Evolutionary conservation across 2,888 invertebrate species (phyloP).

Genomic region (Acrocera orbiculus): DNA sequence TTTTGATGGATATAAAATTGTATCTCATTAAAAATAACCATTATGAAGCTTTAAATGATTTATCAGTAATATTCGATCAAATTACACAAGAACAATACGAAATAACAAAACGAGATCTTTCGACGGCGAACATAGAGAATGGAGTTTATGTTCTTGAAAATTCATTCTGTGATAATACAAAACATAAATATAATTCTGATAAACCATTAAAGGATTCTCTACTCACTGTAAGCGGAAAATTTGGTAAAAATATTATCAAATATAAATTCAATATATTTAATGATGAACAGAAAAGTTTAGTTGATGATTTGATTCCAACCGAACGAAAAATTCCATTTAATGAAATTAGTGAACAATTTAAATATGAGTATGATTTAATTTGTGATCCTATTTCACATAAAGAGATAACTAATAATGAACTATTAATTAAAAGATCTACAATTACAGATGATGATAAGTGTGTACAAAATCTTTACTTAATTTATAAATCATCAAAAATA

Average conservation of each 20-base stretch:
- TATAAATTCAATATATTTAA: conserved; percentile 31
- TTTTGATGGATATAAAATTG: conserved; percentile 25
- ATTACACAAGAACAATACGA: conserved; percentile 25
- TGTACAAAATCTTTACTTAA: conserved; percentile 28
- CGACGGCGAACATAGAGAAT: conserved; percentile 12
- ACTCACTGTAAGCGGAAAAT: conserved; percentile 30
- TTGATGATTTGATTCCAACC: conserved; percentile 23
- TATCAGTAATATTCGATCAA: conserved; percentile 31
- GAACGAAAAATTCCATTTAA: conserved; percentile 6
- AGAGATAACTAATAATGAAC: no score
- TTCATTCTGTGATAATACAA: conserved; percentile 29
- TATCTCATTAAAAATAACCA: conserved; percentile 26
- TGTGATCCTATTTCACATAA: no score
- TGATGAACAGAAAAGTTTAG: conserved; percentile 26
- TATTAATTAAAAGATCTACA: not conserved
- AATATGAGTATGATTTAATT: no score
- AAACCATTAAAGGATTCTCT: conserved; percentile 26
- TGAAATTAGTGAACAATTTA: conserved; percentile 9
- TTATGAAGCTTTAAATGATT: conserved; percentile 28
- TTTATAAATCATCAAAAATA: conserved; percentile 27
- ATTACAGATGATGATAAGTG: conserved; percentile 30
- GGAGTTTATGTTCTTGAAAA: conserved; percentile 28
- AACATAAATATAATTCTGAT: conserved; percentile 15
- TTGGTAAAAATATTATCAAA: conserved; percentile 30
- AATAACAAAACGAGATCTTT: no score